A percentile compares a stretch with the other conserved stretches of the same genome.
Conservation (phyloP, 2,797 vertebrate species). For the Clarias pachynema region DNA sequence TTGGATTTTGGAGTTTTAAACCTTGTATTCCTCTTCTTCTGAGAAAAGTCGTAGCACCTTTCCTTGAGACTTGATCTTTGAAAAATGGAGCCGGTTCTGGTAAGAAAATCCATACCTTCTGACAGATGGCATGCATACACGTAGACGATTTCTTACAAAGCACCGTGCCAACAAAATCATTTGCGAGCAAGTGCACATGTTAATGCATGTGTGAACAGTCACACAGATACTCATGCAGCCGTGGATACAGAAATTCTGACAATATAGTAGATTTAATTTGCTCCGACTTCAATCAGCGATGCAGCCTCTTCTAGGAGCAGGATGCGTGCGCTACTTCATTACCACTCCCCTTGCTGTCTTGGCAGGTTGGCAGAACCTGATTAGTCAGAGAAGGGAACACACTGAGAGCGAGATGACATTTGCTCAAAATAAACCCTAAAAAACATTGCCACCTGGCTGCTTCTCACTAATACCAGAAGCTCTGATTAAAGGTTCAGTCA, state of each 20-base stretch:
- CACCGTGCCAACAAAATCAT: background rate
- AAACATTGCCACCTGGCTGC: conserved; percentile 26
- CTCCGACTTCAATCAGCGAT: conserved; percentile 63
- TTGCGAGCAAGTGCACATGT: conserved; percentile 59
- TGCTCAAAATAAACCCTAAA: conserved; percentile 44
- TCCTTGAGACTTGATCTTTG: background rate
- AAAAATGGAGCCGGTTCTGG: background rate
- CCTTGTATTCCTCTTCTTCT: conserved; percentile 1
- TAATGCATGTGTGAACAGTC: conserved; percentile 52
- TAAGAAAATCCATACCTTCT: background rate
- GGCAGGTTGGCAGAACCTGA: conserved; percentile 81
- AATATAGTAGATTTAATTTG: conserved; percentile 71
- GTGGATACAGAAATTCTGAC: conserved; percentile 67
- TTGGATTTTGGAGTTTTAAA: conserved; percentile 33
- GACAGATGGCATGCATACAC: background rate
- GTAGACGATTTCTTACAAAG: background rate
- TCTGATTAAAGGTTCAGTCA: conserved; percentile 32
- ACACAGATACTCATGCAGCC: conserved; percentile 58
- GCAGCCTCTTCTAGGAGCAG: conserved; percentile 66
- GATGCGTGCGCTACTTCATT: conserved; percentile 75
- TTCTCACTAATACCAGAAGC: conserved; percentile 19
- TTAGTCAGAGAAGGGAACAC: conserved; percentile 70
- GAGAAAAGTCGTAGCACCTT: background rate
- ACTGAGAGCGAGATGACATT: conserved; percentile 53
- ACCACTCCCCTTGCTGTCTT: conserved; percentile 67